phyloP scores from a whole-genome alignment of 2,797 vertebrate species.

The Aotus griseimembra region DNA sequence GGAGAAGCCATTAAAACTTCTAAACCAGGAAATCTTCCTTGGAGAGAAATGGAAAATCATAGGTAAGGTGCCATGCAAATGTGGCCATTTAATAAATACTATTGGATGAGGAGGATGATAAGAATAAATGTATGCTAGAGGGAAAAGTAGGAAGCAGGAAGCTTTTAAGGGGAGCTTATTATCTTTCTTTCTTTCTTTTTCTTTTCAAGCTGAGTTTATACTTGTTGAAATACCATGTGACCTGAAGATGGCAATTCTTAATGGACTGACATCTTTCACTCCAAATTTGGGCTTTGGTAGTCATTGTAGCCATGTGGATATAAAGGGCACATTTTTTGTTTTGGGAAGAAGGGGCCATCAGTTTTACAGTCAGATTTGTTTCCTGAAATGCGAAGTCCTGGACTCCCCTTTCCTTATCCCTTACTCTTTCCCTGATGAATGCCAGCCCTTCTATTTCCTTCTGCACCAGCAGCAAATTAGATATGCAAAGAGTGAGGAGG shows the following conservation, averaged over 20 bases:
- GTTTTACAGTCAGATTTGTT: neutral
- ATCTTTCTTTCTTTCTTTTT: neutral
- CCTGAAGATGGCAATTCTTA: neutral
- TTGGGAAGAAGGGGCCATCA: neutral
- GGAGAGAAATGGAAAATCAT: slow-evolving; percentile 76
- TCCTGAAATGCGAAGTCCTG: neutral
- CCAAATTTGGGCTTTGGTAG: neutral
- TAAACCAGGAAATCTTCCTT: slow-evolving; percentile 80
- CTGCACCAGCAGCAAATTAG: neutral
- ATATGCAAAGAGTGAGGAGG: neutral
- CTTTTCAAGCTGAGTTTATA: slow-evolving; percentile 43
- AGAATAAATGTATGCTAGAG: slow-evolving; percentile 72
- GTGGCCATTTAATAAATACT: slow-evolving; percentile 73
- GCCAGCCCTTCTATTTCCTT: neutral
- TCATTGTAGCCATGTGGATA: neutral
- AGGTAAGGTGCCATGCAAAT: slow-evolving; percentile 77
- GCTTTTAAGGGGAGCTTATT: slow-evolving; percentile 39
- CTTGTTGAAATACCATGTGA: slow-evolving; percentile 25
- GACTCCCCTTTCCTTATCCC: neutral
- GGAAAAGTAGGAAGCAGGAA: slow-evolving; percentile 47
- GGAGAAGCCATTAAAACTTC: slow-evolving; percentile 78
- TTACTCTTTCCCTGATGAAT: neutral
- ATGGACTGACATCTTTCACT: neutral
- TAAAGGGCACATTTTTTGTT: neutral
- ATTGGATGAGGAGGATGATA: slow-evolving; percentile 70